Conservation (phyloP, 2,888 invertebrate genomes). For the Scaptomyza parva region DNA sequence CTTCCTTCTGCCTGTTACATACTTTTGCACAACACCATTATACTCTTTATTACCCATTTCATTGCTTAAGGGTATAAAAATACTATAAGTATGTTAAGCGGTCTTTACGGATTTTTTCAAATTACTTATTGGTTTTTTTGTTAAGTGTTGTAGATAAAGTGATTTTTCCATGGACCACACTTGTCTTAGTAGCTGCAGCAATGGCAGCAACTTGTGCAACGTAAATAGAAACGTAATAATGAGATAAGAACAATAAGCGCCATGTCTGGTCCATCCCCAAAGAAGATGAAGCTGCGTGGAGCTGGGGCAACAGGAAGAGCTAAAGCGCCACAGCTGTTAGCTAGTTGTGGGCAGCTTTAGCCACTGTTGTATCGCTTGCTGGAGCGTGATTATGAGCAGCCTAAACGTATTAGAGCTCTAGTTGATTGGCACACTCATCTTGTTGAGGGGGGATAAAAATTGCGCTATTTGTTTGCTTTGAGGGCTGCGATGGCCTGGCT, state of each 20-base stretch:
- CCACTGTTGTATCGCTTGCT: slow-evolving; percentile 46
- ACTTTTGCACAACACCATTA: too few relatives aligned
- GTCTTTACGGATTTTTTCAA: not conserved
- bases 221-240: slow-evolving; percentile 78
- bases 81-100: not conserved
- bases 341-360: slow-evolving; percentile 19
- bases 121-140: not conserved
- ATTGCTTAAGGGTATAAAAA: too few relatives aligned
- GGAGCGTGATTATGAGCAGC: slow-evolving; percentile 77
- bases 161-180: slow-evolving; percentile 8
- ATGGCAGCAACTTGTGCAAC: slow-evolving; percentile 30
- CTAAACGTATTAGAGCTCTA: slow-evolving; percentile 66
- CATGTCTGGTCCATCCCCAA: slow-evolving; percentile 22
- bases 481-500: slow-evolving; percentile 2
- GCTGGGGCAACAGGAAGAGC: not conserved
- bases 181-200: not conserved
- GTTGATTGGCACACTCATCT: slow-evolving; percentile 54
- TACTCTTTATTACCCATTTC: too few relatives aligned
- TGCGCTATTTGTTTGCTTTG: slow-evolving; percentile 64
- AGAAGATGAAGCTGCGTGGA: slow-evolving; percentile 22
- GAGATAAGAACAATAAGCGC: slow-evolving; percentile 76
- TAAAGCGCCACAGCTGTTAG: slow-evolving; percentile 10
- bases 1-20: too few relatives aligned
- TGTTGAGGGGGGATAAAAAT: slow-evolving; percentile 21
- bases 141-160: slow-evolving; percentile 3